Evolutionary conservation across 2,888 invertebrate species (phyloP).

Genomic region (Philaethria dido): DNA sequence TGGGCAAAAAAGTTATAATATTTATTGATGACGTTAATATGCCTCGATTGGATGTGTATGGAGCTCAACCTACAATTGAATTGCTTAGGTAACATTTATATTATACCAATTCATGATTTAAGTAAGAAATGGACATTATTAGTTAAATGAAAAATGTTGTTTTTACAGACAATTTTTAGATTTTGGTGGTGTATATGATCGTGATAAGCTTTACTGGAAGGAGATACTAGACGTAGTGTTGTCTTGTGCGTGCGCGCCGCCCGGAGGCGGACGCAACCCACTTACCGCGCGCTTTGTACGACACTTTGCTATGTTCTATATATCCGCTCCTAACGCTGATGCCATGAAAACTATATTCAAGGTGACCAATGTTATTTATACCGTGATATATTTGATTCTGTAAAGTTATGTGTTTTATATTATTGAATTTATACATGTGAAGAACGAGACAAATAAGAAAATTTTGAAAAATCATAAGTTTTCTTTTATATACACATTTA

Average conservation of each 20-base stretch:
- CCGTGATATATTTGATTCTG: neutral
- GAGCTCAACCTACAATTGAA: slow-evolving; percentile 96
- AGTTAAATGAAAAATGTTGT: neutral
- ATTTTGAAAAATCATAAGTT: no score
- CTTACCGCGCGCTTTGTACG: slow-evolving; percentile 93
- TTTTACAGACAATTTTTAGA: slow-evolving; percentile 87
- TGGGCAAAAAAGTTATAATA: slow-evolving; percentile 91
- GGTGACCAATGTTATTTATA: slow-evolving; percentile 53
- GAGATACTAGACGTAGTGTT: slow-evolving; percentile 92
- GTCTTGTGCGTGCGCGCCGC: slow-evolving; percentile 93
- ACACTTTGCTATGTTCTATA: slow-evolving; percentile 93
- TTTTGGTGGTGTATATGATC: slow-evolving; percentile 92
- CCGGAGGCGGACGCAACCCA: slow-evolving; percentile 95
- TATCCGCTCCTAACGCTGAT: slow-evolving; percentile 91
- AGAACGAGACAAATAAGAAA: neutral
- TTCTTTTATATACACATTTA: neutral
- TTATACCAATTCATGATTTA: neutral
- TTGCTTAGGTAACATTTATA: slow-evolving; percentile 86
- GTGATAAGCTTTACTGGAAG: slow-evolving; percentile 95
- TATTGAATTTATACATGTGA: neutral
- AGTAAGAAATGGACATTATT: no score
- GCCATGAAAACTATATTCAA: slow-evolving; percentile 91
- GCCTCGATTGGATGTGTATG: slow-evolving; percentile 94
- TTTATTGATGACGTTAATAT: slow-evolving; percentile 97
- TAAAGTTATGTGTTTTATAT: no score